Base-by-base conservation (phyloP, 1,140 invertebrate species). In the Manduca sexta region DNA sequence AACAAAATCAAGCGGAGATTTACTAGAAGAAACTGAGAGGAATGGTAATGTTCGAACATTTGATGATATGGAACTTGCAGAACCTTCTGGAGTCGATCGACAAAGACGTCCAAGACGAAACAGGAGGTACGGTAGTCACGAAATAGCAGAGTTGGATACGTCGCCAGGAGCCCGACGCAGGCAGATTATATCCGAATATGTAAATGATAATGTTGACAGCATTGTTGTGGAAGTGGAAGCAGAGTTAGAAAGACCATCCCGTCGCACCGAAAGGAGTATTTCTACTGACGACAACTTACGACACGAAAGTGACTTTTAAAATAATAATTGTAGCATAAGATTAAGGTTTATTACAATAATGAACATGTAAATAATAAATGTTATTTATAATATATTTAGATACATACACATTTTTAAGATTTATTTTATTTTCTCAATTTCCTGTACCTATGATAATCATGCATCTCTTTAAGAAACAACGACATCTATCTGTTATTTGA, bases 1-100 rank as follows among this genome's bases (percentile, higher is more conserved):
- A 79, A 86, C 84, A 10, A 86, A 85, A 59, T 87, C 86, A 3
- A 87, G 83, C 55, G 83, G 84, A 14, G 86, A 87, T 69, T 64
- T 87, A 40, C 52, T 86, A 12, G 84, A 86, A 45, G 84, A 86
- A 58, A 80, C 79, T 5, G 79, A 84, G 41, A 68, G 74, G 45
- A 76, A 83, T 49, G 79, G 74, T 17, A 68, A 85, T 55, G 45
- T 73, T 17, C 63, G 49, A 13, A 64, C 63, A 3, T 38, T 62
- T 18, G 71, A 73, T 50, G 78, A 83, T 44, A 47, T 76, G 31
- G 75, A 76, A 52, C 52, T 76, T 11, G 59, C 55, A 15, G 71
- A 82, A 49, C 55, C 60, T 1, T 44, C 59, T 33, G 56, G 67
- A 50, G 50, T 57, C 12, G 64, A 56, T 31, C 44, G 69, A 42